Conservation (phyloP, 2,888 invertebrate species). For the Gnatocerus cornutus region DNA sequence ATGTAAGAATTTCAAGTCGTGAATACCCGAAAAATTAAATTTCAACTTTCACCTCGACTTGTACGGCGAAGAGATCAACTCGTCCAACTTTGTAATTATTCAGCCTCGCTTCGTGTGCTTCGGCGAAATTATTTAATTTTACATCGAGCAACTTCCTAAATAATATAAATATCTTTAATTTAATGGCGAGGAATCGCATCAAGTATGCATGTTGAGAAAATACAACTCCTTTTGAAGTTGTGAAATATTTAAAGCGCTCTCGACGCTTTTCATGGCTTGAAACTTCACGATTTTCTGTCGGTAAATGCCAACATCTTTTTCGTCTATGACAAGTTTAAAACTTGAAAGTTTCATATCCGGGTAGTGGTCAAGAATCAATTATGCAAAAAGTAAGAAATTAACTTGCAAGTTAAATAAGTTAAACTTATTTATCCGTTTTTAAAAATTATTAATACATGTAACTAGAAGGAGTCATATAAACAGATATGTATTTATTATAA, state of each 20-base stretch:
- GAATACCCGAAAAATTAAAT: conserved; percentile 40
- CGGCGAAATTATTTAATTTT: conserved; percentile 35
- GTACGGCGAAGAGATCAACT: conserved; percentile 18
- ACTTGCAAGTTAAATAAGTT: too few relatives aligned
- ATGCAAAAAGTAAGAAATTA: too few relatives aligned
- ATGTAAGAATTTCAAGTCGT: conserved; percentile 3
- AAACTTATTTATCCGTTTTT: too few relatives aligned
- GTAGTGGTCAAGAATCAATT: too few relatives aligned
- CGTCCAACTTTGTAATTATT: conserved; percentile 41
- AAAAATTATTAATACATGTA: too few relatives aligned
- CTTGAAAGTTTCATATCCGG: background rate
- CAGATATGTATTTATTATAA: too few relatives aligned
- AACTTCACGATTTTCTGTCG: background rate
- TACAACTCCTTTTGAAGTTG: conserved; percentile 19
- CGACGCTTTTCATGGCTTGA: background rate
- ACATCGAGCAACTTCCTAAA: conserved; percentile 33
- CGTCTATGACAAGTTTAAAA: background rate
- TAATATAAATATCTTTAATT: conserved; percentile 42
- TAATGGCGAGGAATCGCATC: conserved; percentile 36
- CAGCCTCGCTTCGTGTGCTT: conserved; percentile 19
- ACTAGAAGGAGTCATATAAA: too few relatives aligned
- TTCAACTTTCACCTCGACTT: conserved; percentile 38
- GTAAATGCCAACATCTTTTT: background rate
- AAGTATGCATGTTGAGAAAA: conserved; percentile 32
- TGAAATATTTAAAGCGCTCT: conserved; percentile 25